These are phyloP conservation scores for Geotrupes spiniger DNA, from an alignment of 2,888 invertebrate genomes.

Conservation along the genomic window DNA sequence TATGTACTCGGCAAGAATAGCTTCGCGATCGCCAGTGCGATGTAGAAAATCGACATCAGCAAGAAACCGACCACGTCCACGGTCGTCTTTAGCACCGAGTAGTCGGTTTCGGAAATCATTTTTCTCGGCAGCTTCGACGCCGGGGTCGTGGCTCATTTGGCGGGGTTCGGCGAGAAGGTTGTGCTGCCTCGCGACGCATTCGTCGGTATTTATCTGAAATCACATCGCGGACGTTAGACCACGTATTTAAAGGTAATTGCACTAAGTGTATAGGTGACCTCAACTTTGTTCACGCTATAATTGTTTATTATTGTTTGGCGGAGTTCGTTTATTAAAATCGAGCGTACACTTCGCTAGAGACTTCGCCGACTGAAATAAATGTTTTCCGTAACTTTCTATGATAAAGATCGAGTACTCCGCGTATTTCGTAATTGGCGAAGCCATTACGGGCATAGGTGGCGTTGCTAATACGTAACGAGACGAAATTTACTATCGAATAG, in stretches of 20 bases:
- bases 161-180: background rate
- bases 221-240: background rate
- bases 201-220: background rate
- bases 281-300: too few species aligned
- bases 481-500: too few species aligned
- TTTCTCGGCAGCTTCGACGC: background rate
- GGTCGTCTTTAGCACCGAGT: constrained; percentile 55
- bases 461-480: too few species aligned
- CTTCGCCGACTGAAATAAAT: too few species aligned
- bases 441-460: too few species aligned
- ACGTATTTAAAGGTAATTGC: background rate
- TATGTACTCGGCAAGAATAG: constrained; percentile 60
- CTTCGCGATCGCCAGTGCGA: constrained; percentile 49
- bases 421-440: too few species aligned
- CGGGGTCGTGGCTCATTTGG: background rate
- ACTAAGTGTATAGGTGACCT: too few species aligned
- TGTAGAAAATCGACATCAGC: constrained; percentile 50
- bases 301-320: too few species aligned
- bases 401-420: too few species aligned
- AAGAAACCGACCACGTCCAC: constrained; percentile 54
- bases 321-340: too few species aligned
- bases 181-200: background rate
- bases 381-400: too few species aligned
- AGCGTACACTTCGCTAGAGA: too few species aligned
- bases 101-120: constrained; percentile 33